Evolutionary conservation across 2,113 vertebrate genomes (phyloP).

Genomic region (Rousettus leschenaultii): DNA sequence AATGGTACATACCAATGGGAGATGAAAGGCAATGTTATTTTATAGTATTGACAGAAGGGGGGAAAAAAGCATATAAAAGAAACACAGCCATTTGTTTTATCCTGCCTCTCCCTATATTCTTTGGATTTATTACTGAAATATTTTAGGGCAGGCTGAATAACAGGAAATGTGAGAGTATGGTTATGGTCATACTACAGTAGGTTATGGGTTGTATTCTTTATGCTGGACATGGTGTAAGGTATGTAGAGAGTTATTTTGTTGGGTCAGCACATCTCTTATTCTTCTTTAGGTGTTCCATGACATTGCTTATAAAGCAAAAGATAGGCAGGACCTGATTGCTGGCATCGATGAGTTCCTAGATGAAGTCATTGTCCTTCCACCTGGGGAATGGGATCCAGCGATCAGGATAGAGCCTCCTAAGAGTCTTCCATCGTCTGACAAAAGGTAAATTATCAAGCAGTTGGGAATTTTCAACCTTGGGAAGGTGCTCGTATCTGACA

Average conservation of each 20-base stretch:
- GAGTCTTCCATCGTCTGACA: slow-evolving; percentile 94
- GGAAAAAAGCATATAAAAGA: not conserved
- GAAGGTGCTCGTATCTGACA: not conserved
- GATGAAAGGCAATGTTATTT: not conserved
- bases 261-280: not conserved
- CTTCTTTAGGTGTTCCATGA: slow-evolving; percentile 94
- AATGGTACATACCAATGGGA: not conserved
- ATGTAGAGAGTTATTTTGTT: not conserved
- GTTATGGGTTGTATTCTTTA: not conserved
- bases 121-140: not conserved
- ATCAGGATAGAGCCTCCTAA: slow-evolving; percentile 99
- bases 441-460: slow-evolving; percentile 86
- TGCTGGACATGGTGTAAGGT: not conserved
- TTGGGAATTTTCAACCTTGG: not conserved
- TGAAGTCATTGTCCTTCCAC: slow-evolving; percentile 98
- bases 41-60: not conserved
- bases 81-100: not conserved
- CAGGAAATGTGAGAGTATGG: not conserved
- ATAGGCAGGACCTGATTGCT: slow-evolving; percentile 94
- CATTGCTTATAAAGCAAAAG: slow-evolving; percentile 98
- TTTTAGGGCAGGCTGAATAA: not conserved
- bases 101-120: not conserved
- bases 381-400: slow-evolving; percentile 97
- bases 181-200: not conserved
- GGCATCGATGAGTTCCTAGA: slow-evolving; percentile 99